Evolutionary conservation across 2,797 vertebrate genomes (phyloP).

Genomic region (Pangasius sanitwongsei): DNA sequence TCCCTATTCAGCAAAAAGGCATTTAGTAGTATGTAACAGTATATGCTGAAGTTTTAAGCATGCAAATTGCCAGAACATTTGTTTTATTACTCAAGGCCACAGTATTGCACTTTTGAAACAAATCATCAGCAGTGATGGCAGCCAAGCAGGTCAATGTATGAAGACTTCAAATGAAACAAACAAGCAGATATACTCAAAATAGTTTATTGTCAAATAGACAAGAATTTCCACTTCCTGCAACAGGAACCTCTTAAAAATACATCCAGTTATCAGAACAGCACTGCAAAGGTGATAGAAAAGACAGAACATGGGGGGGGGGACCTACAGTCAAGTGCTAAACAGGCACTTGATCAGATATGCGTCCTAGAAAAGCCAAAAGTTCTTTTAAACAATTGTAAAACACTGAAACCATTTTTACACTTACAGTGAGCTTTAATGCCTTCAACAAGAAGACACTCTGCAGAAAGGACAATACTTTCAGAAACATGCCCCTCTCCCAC

Average conservation of each 20-base stretch:
- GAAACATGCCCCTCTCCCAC: constrained; percentile 28
- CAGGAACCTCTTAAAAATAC: constrained; percentile 57
- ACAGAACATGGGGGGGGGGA: constrained; percentile 49
- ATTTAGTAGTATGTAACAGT: not conserved
- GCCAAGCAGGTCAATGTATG: not conserved
- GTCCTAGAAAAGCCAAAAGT: constrained; percentile 32
- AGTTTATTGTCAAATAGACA: constrained; percentile 75
- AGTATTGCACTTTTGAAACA: not conserved
- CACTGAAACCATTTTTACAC: constrained; percentile 60
- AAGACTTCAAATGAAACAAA: not conserved
- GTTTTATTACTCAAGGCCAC: not conserved
- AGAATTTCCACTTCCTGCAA: constrained; percentile 60
- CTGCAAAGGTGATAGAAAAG: constrained; percentile 62
- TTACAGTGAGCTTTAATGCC: not conserved
- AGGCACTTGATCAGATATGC: constrained; percentile 48
- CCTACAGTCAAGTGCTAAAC: constrained; percentile 36
- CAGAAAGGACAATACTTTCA: constrained; percentile 49
- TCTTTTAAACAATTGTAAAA: constrained; percentile 46
- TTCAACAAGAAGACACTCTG: constrained; percentile 47
- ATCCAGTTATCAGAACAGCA: constrained; percentile 53
- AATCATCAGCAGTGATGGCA: no score
- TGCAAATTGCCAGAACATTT: not conserved
- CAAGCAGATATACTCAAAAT: constrained; percentile 41
- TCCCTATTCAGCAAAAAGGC: not conserved
- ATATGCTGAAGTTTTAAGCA: not conserved